These are phyloP conservation scores for Drosophila ogumai DNA, from an alignment of 1,140 invertebrate species.

Conservation along the genomic window DNA sequence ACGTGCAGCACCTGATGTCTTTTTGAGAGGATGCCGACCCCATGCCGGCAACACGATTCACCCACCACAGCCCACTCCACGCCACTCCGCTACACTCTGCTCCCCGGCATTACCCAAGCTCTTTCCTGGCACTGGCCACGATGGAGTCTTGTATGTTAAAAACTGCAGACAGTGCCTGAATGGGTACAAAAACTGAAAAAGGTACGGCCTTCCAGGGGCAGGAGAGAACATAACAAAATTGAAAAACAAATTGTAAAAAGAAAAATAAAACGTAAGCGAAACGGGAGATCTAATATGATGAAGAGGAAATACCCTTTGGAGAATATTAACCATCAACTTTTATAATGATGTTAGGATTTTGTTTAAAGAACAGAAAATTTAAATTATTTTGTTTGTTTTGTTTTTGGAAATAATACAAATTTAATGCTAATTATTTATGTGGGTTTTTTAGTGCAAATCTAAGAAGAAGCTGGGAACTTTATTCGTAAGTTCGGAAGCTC, in stretches of 20 bases:
- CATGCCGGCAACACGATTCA: conserved; percentile 21
- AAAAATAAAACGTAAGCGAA: conserved; percentile 18
- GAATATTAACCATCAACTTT: no score
- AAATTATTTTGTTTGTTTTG: neutral
- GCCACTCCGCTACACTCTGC: neutral
- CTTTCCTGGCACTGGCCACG: conserved; percentile 21
- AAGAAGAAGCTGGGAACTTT: no score
- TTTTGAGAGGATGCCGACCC: conserved; percentile 76
- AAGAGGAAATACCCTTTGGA: neutral
- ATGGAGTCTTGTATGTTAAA: conserved; percentile 64
- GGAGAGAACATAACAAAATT: conserved; percentile 68
- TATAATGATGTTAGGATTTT: no score
- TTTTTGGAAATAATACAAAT: no score
- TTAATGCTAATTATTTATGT: no score
- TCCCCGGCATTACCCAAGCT: neutral
- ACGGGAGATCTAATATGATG: neutral
- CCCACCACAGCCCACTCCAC: conserved; percentile 7
- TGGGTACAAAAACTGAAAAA: conserved; percentile 68
- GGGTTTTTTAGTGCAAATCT: no score
- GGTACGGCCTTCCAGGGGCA: conserved; percentile 9
- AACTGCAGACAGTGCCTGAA: conserved; percentile 79
- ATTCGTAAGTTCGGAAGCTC: no score
- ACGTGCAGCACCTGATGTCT: conserved; percentile 84
- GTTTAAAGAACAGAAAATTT: neutral
- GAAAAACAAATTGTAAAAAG: conserved; percentile 60